Evolutionary conservation across 1,140 invertebrate genomes (phyloP).

Genomic region (Lepidurus arcticus): DNA sequence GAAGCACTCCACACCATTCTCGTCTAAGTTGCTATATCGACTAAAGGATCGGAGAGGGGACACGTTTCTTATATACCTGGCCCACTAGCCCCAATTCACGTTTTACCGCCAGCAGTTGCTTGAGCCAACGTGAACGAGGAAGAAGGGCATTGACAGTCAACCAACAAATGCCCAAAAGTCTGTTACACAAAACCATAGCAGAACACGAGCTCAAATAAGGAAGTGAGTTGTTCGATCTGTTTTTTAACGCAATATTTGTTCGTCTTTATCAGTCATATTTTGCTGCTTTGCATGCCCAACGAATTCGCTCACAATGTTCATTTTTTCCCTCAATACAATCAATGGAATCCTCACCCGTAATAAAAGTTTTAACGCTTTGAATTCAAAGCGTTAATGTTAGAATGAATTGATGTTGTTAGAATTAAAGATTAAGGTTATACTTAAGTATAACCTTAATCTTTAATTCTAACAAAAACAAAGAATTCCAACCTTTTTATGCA

Average conservation of each 20-base stretch:
- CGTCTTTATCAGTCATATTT: background rate
- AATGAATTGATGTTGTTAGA: too few relatives aligned
- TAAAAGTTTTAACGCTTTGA: too few relatives aligned
- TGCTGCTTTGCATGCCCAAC: background rate
- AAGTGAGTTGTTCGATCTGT: too few relatives aligned
- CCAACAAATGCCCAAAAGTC: background rate
- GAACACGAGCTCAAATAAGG: background rate
- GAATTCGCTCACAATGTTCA: background rate
- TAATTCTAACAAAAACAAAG: too few relatives aligned
- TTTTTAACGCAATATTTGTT: background rate
- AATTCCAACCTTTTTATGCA: too few relatives aligned
- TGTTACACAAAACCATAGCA: background rate
- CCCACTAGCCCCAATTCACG: conserved; percentile 17
- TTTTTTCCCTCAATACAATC: too few relatives aligned
- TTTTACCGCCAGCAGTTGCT: background rate
- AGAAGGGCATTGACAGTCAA: conserved; percentile 9
- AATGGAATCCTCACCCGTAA: too few relatives aligned
- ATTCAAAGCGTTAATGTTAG: too few relatives aligned
- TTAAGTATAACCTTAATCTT: too few relatives aligned
- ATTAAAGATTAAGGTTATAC: too few relatives aligned
- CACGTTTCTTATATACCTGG: conserved; percentile 11
- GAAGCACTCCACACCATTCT: conserved; percentile 5
- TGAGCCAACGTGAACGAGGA: background rate
- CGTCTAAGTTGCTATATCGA: background rate
- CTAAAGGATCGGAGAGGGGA: background rate